A percentile compares a stretch with the other conserved stretches of the same genome.
Conservation (phyloP, 2,113 vertebrate genomes). For the Callopanchax toddi region DNA sequence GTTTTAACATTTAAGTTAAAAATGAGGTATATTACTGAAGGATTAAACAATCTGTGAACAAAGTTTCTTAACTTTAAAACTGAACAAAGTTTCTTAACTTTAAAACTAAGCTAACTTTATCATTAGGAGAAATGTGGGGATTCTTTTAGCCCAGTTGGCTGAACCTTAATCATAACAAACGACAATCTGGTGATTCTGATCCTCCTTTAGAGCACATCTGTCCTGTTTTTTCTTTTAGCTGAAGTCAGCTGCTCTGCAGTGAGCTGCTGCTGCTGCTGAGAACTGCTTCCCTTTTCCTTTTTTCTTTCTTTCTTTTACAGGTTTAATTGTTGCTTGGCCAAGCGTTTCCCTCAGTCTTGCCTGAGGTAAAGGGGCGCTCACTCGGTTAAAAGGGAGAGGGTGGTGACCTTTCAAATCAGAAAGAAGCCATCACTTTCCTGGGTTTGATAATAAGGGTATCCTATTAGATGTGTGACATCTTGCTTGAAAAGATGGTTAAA, state of each 20-base stretch:
- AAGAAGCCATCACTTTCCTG: slow-evolving; percentile 47
- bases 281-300: slow-evolving; percentile 20
- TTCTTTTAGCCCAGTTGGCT: not conserved
- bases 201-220: not conserved
- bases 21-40: too few relatives aligned
- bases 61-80: too few relatives aligned
- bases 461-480: slow-evolving; percentile 26
- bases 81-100: not conserved
- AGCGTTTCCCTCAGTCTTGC: slow-evolving; percentile 40
- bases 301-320: too few relatives aligned
- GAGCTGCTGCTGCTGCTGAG: not conserved
- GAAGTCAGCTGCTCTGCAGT: slow-evolving; percentile 34
- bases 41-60: too few relatives aligned
- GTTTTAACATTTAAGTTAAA: too few relatives aligned
- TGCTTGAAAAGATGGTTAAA: slow-evolving; percentile 26
- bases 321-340: slow-evolving; percentile 60
- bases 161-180: not conserved
- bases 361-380: slow-evolving; percentile 24
- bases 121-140: too few relatives aligned
- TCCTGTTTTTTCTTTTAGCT: slow-evolving; percentile 35
- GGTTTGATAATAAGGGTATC: slow-evolving; percentile 45
- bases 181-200: not conserved
- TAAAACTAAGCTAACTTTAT: too few relatives aligned
- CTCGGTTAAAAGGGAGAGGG: slow-evolving; percentile 42
- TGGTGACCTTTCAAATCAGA: slow-evolving; percentile 52